Evolutionary conservation across 2,113 vertebrate genomes (phyloP), one percentile per base, ranked within the genome.

Genomic region (Onychostruthus taczanowskii): DNA sequence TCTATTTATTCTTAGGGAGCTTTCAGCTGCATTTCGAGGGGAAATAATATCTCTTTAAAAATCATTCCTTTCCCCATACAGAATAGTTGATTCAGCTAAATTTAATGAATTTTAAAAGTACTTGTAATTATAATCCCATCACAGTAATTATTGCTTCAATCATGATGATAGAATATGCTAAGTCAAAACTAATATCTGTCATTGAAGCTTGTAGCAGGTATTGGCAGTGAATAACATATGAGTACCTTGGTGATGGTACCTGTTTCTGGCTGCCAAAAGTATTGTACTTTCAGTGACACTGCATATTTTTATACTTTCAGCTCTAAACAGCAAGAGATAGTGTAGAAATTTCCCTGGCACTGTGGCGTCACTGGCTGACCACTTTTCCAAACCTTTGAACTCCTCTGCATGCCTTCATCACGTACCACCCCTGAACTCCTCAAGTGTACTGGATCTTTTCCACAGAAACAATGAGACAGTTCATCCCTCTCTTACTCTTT

Each of bases 21-120:
- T 68, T 91, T 92, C 85, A 88, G 52, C 43, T 84, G 43, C 47
- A 62, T 90, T 90, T 63, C 39, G 56, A 95, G 23, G n/a, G 58
- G 17, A 85, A 87, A 92, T 67, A 22, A 10, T 84, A 61, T 84
- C 37, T 66, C 83, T 87, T 84, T 92, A 58, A 96, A 97, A 97
- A 64, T 11, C 4, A 70, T 16, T 78, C 52, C 7, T 35, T 84
- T 84, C 59, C 31, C 50, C 49, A 31, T 70, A 69, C 3, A 0
- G 73, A 87, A 67, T 44, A 90, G 47, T 49, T 53, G 66, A 81
- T 67, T 94, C 68, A 72, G 44, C 35, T 95, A 88, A 84, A 43
- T 78, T 28, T 93, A 83, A 93, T 69, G 59, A 72, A 84, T 89
- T 95, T 92, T 79, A 78, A 85, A 93, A 86, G 58, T 64, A 66